These are phyloP conservation scores for Leptothorax acervorum DNA, from an alignment of 2,888 invertebrate species.

Conservation along the genomic window DNA sequence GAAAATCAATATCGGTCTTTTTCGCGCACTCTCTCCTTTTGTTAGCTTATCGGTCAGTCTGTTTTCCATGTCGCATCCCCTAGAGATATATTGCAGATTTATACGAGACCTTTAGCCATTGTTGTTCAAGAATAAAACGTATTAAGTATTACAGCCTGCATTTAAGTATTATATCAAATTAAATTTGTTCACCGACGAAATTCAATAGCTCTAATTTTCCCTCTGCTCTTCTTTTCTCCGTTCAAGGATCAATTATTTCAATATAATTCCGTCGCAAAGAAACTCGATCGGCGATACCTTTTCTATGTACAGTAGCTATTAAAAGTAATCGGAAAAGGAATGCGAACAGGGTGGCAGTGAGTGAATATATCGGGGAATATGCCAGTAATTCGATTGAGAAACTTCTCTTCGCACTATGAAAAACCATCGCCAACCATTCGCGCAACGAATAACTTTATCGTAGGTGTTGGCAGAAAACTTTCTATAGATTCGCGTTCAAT, in stretches of 20 bases:
- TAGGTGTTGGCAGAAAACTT: conserved; percentile 76
- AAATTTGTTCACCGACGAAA: conserved; percentile 48
- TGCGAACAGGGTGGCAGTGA: conserved; percentile 10
- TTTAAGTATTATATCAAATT: conserved; percentile 58
- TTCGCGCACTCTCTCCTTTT: conserved; percentile 54
- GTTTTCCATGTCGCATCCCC: not conserved
- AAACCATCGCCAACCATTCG: conserved; percentile 40
- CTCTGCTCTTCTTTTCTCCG: conserved; percentile 7
- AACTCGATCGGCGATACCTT: conserved; percentile 35
- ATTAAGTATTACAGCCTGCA: not conserved
- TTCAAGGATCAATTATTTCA: conserved; percentile 63
- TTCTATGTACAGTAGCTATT: conserved; percentile 39
- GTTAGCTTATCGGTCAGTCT: conserved; percentile 15
- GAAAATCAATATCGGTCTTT: conserved; percentile 74
- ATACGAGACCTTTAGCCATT: not conserved
- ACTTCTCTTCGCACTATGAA: conserved; percentile 66
- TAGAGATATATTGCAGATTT: not conserved
- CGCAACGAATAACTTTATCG: conserved; percentile 37
- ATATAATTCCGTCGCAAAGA: conserved; percentile 52
- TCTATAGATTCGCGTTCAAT: conserved; percentile 75
- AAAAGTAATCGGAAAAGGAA: conserved; percentile 49
- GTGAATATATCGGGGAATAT: conserved; percentile 35
- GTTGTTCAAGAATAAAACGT: not conserved
- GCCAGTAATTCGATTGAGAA: conserved; percentile 79
- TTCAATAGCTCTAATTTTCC: conserved; percentile 22